These are phyloP conservation scores for Glyphotaelius pellucidus DNA, from an alignment of 2,888 invertebrate genomes.

Conservation along the genomic window DNA sequence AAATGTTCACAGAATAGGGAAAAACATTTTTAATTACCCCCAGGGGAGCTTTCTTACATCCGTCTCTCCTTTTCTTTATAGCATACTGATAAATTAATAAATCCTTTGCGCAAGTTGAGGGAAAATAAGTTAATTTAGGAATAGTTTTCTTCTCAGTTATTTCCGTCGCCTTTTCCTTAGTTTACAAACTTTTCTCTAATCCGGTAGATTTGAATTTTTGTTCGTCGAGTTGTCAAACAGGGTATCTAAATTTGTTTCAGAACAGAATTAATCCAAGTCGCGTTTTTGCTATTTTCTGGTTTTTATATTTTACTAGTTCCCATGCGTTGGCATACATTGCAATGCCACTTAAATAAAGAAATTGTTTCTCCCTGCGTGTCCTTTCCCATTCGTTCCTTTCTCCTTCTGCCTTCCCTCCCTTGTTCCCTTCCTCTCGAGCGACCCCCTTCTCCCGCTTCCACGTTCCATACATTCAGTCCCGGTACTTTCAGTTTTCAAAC, in stretches of 20 bases:
- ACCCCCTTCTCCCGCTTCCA: too few relatives aligned
- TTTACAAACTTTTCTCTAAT: not conserved
- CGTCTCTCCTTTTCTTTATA: too few relatives aligned
- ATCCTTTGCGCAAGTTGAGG: not conserved
- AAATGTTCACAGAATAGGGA: not conserved
- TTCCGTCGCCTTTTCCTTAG: not conserved
- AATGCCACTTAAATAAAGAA: too few relatives aligned
- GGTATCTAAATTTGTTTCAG: not conserved
- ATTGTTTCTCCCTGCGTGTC: too few relatives aligned
- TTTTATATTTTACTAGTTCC: not conserved
- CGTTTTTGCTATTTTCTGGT: not conserved
- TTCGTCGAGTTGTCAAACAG: not conserved
- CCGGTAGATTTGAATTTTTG: not conserved
- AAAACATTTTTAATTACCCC: not conserved
- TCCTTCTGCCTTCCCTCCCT: too few relatives aligned
- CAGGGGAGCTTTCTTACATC: too few relatives aligned
- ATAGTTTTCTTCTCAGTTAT: not conserved
- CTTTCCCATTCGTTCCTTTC: too few relatives aligned
- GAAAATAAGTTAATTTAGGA: not conserved
- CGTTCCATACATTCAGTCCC: too few relatives aligned
- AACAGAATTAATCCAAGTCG: not conserved
- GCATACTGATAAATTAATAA: not conserved
- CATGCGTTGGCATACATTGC: too few relatives aligned
- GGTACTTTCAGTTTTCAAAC: too few relatives aligned
- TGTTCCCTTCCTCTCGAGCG: too few relatives aligned